A percentile compares a stretch with the other conserved stretches of the same genome.
These are phyloP conservation scores for Clarias laeviceps DNA, from an alignment of 2,797 vertebrate genomes.

Conservation along the genomic window DNA sequence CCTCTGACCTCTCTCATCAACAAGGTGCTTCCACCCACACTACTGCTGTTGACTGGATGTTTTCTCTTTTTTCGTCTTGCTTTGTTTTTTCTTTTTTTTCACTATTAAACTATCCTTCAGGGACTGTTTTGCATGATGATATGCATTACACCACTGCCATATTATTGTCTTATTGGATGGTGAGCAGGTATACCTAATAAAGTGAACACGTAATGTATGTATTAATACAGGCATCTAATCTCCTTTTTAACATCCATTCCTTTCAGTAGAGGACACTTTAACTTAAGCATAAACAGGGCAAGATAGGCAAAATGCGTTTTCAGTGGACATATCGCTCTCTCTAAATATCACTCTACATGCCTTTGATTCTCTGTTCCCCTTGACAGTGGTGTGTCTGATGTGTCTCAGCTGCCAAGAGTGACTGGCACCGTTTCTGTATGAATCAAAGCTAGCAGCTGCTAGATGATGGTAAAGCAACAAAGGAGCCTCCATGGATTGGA, in stretches of 20 bases:
- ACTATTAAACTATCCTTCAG: not conserved
- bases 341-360: slow-evolving; percentile 89
- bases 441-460: slow-evolving; percentile 99
- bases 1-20: not conserved
- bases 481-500: slow-evolving; percentile 50
- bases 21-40: not conserved
- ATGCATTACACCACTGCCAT: not conserved
- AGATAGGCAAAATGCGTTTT: slow-evolving; percentile 75
- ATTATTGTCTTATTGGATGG: not conserved
- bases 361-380: slow-evolving; percentile 92
- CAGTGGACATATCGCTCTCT: slow-evolving; percentile 84
- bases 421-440: slow-evolving; percentile 92
- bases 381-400: slow-evolving; percentile 92
- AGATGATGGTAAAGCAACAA: slow-evolving; percentile 97
- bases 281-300: not conserved
- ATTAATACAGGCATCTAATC: not conserved
- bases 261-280: not conserved
- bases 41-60: not conserved
- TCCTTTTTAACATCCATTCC: not conserved
- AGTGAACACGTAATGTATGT: not conserved
- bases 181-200: not conserved
- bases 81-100: not conserved
- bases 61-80: not conserved
- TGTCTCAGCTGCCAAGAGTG: slow-evolving; percentile 92
- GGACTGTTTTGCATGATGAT: not conserved